Base-by-base conservation (phyloP, 2,113 vertebrate species). In the Anseranas semipalmata region DNA sequence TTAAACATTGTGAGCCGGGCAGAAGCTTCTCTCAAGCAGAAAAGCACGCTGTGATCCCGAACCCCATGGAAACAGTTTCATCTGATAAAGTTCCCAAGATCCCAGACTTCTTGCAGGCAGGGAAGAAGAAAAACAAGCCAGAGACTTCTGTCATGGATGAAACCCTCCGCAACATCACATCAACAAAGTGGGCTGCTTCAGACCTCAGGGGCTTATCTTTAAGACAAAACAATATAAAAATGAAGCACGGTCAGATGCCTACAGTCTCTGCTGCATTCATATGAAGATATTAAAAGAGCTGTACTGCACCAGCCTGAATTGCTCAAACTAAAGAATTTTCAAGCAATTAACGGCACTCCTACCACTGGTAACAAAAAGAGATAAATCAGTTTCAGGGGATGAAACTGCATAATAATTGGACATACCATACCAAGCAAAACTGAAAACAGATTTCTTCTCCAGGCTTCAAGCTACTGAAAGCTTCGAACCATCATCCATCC, bases 1-100 rank as follows among this genome's bases (percentile, higher is more conserved):
- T 27, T 3, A 45, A 55, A 73, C 53, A 33, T 10, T 2, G 0
- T 3, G 48, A 71, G 32, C 22, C 0, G 1, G 28, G 17, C 2
- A 81, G n/a, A 60, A 85, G 52, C 60, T 82, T 63, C 3, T 4
- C 11, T 4, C 17, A 35, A 62, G 41, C 41, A n/a, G 70, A 90
- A 83, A 46, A 67, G 53, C 59, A 80, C 0, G 0, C 15, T 9
- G 4, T 0, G 0, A 53, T 37, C 3, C 5, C 72, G 65, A 81
- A 71, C 4, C 10, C 39, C 13, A 6, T 0, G 12, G 60, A 89
- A 85, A 67, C 3, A 17, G 10, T 19, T 30, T 27, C 15, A 63
- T 45, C 9, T 10, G 7, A 62, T 35, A 62, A 71, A 9, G 9
- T 41, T 70, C 25, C 20, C 27, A 58, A 62, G 39, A 70, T 56